Base-by-base conservation (phyloP, 1,140 invertebrate genomes). In the Ptiloglossa arizonensis region DNA sequence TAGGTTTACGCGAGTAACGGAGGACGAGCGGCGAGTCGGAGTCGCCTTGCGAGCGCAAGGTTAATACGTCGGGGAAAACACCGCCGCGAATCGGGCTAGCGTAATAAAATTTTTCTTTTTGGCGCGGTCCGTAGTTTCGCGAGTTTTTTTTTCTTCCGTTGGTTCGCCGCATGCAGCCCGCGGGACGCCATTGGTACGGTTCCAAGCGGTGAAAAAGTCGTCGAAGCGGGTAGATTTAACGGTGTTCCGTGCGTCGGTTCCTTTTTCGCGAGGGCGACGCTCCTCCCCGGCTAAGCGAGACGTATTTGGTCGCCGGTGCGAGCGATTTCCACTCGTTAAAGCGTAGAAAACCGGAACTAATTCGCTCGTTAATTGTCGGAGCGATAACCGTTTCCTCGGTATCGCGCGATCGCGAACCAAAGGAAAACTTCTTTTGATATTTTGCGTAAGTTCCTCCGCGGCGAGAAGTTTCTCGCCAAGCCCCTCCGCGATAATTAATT, bases 131-230 rank as follows among this genome's bases (percentile, higher is more conserved):
- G 46, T 13, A 50, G 22, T 46, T 48, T 69, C 62, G 29, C 32
- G 52, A 9, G 35, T 24, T 19, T 27, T 62, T 70, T 57, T 48
- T 75, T n/a, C 57, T 24, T n/a, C n/a, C n/a, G n/a, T n/a, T n/a
- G n/a, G 46, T 62, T 71, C 67, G 4, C 4, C 35, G 64, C 54
- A 35, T 68, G n/a, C 17, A 68, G 29, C 32, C n/a, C 38, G 57
- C 46, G 67, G 32, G 13, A 62, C 24, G 52, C 46, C 15, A 22
- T 77, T 77, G 74, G 74, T 77, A 71, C 74, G 24, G 57, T 77
- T 77, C 74, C 74, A 77, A 77, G 66, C 60, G 74, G 56, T 44
- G 44, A 77, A 77, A 77, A 77, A 70, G 24, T 69, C 67, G 74
- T 41, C 22, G 52, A 52, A 59, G 24, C 57, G 35, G 74, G 46